Percentiles rank a stretch among this genome's conserved stretches.
Evolutionary conservation across 2,888 invertebrate species (phyloP).

Genomic region (Platypus cylindrus): DNA sequence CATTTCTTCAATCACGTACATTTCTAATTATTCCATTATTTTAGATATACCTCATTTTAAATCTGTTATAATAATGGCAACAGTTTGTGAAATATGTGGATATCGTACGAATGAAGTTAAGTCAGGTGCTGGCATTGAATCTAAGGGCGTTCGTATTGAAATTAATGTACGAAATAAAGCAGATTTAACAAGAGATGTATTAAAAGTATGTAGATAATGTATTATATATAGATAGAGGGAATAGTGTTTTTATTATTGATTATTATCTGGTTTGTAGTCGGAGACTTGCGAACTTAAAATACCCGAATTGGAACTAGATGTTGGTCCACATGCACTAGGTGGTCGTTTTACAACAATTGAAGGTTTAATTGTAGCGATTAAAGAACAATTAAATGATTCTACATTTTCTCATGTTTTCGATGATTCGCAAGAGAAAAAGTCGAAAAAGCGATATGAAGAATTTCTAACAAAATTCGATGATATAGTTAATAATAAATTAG

Average conservation of each 20-base stretch:
- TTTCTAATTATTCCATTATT: conserved; percentile 6
- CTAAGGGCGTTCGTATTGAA: conserved; percentile 63
- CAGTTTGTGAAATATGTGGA: conserved; percentile 82
- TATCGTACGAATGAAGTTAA: conserved; percentile 92
- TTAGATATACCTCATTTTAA: conserved; percentile 86
- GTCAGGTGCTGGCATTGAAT: conserved; percentile 80
- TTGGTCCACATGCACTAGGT: conserved; percentile 72
- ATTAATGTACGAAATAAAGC: conserved; percentile 53
- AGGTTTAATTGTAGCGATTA: conserved; percentile 69
- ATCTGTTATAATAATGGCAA: conserved; percentile 96
- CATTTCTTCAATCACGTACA: no score
- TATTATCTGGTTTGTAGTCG: conserved; percentile 49
- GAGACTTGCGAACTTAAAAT: conserved; percentile 68
- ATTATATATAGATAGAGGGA: not conserved
- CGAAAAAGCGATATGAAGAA: conserved; percentile 42
- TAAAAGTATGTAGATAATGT: conserved; percentile 51
- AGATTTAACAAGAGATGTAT: conserved; percentile 85
- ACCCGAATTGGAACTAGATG: conserved; percentile 81
- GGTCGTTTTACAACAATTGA: conserved; percentile 94
- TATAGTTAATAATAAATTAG: conserved; percentile 47
- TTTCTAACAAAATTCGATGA: conserved; percentile 57
- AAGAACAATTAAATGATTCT: conserved; percentile 54
- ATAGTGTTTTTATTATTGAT: conserved; percentile 7
- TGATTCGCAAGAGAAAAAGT: conserved; percentile 52
- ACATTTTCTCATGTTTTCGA: conserved; percentile 52